Conservation (phyloP, 92 coral and sea anemone genomes). For the Porites evermanni region DNA sequence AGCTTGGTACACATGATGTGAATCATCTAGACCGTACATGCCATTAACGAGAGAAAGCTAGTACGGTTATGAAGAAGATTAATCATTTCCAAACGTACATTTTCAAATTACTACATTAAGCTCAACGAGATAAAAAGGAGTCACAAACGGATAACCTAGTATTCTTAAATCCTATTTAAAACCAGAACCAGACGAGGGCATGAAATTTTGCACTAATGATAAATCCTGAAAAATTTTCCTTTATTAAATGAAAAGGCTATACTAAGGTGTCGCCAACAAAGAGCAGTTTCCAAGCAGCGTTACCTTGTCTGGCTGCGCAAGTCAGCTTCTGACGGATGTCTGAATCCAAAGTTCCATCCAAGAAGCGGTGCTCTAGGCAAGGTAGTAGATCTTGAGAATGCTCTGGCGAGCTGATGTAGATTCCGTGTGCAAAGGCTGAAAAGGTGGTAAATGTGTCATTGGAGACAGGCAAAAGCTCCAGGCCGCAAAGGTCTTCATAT, state of each 20-base stretch:
- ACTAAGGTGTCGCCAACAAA: not conserved
- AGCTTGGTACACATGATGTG: too few species aligned
- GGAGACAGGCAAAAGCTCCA: slow-evolving; percentile 82
- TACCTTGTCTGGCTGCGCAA: slow-evolving; percentile 54
- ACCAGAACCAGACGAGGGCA: too few species aligned
- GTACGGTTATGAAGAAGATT: too few species aligned
- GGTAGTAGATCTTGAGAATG: slow-evolving; percentile 80
- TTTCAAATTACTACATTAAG: too few species aligned
- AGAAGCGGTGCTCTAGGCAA: slow-evolving; percentile 62
- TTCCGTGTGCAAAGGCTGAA: not conserved
- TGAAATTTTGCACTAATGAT: too few species aligned
- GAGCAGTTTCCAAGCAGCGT: not conserved
- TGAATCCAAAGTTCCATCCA: slow-evolving; percentile 57
- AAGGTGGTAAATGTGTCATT: slow-evolving; percentile 65
- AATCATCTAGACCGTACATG: too few species aligned
- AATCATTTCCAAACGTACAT: too few species aligned
- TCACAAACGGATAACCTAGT: too few species aligned
- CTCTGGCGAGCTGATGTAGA: slow-evolving; percentile 66
- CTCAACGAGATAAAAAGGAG: too few species aligned
- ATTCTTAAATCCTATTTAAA: too few species aligned
- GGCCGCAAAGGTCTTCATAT: slow-evolving; percentile 51
- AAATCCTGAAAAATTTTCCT: too few species aligned
- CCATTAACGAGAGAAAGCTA: too few species aligned
- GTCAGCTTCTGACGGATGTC: slow-evolving; percentile 41
- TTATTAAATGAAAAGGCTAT: not conserved